phyloP scores from a whole-genome alignment of 2,888 invertebrate genomes.

The Aleiodes testaceus region DNA sequence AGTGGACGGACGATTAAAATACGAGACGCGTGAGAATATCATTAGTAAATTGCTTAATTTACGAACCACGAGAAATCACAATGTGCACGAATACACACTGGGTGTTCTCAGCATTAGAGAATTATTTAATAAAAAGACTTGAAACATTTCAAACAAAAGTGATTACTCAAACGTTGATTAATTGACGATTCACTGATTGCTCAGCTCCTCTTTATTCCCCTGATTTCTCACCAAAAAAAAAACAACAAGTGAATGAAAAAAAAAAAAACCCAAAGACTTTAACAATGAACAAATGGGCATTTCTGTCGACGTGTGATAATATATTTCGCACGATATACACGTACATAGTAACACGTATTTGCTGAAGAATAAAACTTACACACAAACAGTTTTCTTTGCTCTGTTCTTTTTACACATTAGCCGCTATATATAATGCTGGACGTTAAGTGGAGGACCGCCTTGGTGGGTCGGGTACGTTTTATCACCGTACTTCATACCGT shows the following conservation, averaged over 20 bases:
- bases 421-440: constrained; percentile 50
- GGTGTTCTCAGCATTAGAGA: background rate
- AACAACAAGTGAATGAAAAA: background rate
- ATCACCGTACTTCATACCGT: constrained; percentile 61
- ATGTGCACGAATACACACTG: background rate
- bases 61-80: constrained; percentile 57
- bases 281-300: constrained; percentile 58
- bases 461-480: constrained; percentile 42
- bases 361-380: constrained; percentile 24
- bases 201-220: background rate
- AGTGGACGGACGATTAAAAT: constrained; percentile 66
- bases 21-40: constrained; percentile 71
- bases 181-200: constrained; percentile 27
- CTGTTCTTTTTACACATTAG: constrained; percentile 46
- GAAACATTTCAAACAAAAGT: background rate
- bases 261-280: background rate
- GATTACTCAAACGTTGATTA: constrained; percentile 19
- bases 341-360: constrained; percentile 25
- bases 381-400: constrained; percentile 34
- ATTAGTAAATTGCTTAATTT: constrained; percentile 73
- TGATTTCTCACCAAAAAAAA: constrained; percentile 6
- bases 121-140: background rate
- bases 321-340: constrained; percentile 57
- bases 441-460: constrained; percentile 15
- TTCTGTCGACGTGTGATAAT: constrained; percentile 59